Base-by-base conservation (phyloP, 2,797 vertebrate species). In the Pseudochirops corinnae region DNA sequence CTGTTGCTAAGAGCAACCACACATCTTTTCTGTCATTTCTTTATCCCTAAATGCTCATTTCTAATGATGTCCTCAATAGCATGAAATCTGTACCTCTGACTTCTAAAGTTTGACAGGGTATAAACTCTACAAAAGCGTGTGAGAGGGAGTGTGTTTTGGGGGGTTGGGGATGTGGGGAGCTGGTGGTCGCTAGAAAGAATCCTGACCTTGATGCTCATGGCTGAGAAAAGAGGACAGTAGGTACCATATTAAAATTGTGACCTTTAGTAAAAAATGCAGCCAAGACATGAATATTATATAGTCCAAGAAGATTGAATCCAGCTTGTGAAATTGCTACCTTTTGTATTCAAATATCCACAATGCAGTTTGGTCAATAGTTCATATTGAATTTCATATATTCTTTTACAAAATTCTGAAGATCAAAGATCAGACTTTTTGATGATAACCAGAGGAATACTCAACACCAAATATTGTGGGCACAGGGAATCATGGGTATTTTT, bases 1-100 rank as follows among this genome's bases (percentile, higher is more conserved):
- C 62, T 62, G 95, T 97, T 97, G 94, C 96, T 96, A 97, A 94
- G 90, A 93, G 56, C 95, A 97, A 96, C 94, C 90, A 95, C 87
- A 96, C 92, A 96, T 95, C 28, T 90, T 96, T 96, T 95, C 92
- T 97, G 33, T 97, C 74, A 95, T 91, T 94, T 96, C 28, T 96
- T 95, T 96, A 95, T 95, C 52, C 53, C 24, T 96, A 96, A 97
- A 95, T 96, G 67, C 55, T 67, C 62, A 93, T 93, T 93, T 14
- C 56, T 94, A 93, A 94, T 93, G 58, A 96, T 95, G 56, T 93
- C 26, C n/a, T 56, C 93, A 91, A 97, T 95, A 96, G 50, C 29
- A 91, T 95, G 56, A 95, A 97, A 94, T 95, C 62, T 97, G 55
- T 95, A 74, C 50, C 33, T 97, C 91, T 97, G 24, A 56, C 62